A percentile compares a stretch with the other conserved stretches of the same genome.
These are phyloP conservation scores for Perca fluviatilis DNA, from an alignment of 2,113 vertebrate species.

Conservation along the genomic window DNA sequence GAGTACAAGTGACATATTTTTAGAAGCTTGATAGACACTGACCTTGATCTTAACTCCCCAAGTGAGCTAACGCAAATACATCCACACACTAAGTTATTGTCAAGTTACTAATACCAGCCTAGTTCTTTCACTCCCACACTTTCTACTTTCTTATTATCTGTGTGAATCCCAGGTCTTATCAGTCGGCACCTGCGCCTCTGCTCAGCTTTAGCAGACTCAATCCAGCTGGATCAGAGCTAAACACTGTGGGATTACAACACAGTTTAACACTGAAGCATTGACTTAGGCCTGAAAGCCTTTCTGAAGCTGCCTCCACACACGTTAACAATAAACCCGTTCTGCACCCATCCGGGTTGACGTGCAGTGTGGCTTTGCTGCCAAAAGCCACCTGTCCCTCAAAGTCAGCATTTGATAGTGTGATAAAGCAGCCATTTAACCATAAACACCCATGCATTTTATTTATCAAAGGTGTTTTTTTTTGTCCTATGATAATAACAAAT, in stretches of 20 bases:
- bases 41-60: background rate
- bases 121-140: background rate
- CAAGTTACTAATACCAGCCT: background rate
- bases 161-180: constrained; percentile 70
- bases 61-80: background rate
- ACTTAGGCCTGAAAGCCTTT: constrained; percentile 30
- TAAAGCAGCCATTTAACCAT: constrained; percentile 37
- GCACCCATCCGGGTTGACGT: constrained; percentile 28
- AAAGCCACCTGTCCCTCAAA: constrained; percentile 60
- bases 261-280: constrained; percentile 60
- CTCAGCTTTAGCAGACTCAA: constrained; percentile 57
- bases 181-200: constrained; percentile 64
- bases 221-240: constrained; percentile 70
- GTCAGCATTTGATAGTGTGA: constrained; percentile 39
- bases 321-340: constrained; percentile 45
- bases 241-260: constrained; percentile 68
- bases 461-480: constrained; percentile 41
- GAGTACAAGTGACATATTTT: background rate
- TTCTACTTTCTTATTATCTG: constrained; percentile 41
- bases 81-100: background rate
- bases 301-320: constrained; percentile 45
- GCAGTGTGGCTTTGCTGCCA: constrained; percentile 38
- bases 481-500: constrained; percentile 1
- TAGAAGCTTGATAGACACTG: background rate
- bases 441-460: background rate